Conservation (phyloP, 2,888 invertebrate species). For the Synergus gifuensis region DNA sequence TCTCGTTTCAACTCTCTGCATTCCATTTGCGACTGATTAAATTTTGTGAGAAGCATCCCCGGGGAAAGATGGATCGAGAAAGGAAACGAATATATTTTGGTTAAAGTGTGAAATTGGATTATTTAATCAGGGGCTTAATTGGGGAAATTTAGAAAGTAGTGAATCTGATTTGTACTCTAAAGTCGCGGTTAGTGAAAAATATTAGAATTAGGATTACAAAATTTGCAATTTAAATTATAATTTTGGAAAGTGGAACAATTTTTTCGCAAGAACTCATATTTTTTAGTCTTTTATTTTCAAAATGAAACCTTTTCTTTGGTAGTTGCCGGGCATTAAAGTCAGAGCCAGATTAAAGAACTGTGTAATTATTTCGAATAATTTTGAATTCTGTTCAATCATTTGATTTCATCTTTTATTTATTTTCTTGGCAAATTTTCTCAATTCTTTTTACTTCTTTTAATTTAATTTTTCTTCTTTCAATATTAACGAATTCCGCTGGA, state of each 20-base stretch:
- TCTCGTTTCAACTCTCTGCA: slow-evolving; percentile 24
- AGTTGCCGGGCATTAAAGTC: too few species aligned
- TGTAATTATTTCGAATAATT: too few species aligned
- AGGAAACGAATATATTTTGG: not conserved
- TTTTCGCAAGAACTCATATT: too few species aligned
- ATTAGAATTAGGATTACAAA: not conserved
- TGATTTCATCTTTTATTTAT: too few species aligned
- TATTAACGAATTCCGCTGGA: too few species aligned
- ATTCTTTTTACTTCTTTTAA: too few species aligned
- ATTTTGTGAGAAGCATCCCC: slow-evolving; percentile 9
- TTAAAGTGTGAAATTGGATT: not conserved
- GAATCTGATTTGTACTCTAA: not conserved
- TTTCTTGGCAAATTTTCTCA: too few species aligned
- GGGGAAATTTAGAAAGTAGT: not conserved
- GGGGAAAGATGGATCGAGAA: slow-evolving; percentile 1
- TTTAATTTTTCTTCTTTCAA: too few species aligned
- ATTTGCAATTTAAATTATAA: not conserved
- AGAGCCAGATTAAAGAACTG: too few species aligned
- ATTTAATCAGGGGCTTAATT: not conserved
- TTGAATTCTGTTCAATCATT: too few species aligned
- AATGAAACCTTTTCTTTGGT: too few species aligned
- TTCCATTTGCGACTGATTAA: slow-evolving; percentile 29
- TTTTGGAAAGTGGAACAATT: not conserved
- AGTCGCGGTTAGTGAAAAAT: not conserved
- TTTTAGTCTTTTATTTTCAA: too few species aligned